Percentiles rank a stretch among this genome's conserved stretches.
Conservation (phyloP, 2,888 invertebrate genomes). For the Stegana nigrithorax region DNA sequence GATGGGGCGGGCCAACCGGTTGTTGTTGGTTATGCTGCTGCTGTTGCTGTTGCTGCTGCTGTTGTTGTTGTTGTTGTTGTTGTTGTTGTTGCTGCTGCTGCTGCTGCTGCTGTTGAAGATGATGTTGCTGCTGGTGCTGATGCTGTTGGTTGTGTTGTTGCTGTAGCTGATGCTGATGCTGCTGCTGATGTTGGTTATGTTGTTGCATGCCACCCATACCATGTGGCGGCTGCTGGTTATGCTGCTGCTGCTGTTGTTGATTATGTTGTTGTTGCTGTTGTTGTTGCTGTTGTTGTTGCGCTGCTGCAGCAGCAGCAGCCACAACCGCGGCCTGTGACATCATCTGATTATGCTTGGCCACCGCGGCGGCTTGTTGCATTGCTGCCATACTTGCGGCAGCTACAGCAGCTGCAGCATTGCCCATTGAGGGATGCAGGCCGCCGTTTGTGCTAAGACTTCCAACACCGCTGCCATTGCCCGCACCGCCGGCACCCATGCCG, state of each 20-base stretch:
- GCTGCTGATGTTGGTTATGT: slow-evolving; percentile 67
- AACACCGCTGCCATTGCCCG: slow-evolving; percentile 52
- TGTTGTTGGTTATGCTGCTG: slow-evolving; percentile 70
- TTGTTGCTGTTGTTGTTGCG: slow-evolving; percentile 71
- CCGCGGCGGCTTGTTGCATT: slow-evolving; percentile 65
- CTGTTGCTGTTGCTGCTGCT: slow-evolving; percentile 51
- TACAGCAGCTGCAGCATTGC: slow-evolving; percentile 42
- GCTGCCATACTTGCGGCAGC: slow-evolving; percentile 64
- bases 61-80: slow-evolving; percentile 70
- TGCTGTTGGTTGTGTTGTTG: slow-evolving; percentile 56
- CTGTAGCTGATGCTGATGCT: slow-evolving; percentile 69
- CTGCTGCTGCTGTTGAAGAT: not conserved
- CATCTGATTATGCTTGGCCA: slow-evolving; percentile 65
- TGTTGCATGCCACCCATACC: slow-evolving; percentile 64
- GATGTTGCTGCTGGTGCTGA: too few relatives aligned
- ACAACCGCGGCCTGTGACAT: slow-evolving; percentile 66
- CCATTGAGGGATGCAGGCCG: slow-evolving; percentile 64
- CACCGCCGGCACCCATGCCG: slow-evolving; percentile 67
- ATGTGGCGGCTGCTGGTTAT: slow-evolving; percentile 69
- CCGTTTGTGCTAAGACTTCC: slow-evolving; percentile 60
- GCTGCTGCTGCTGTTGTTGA: slow-evolving; percentile 63
- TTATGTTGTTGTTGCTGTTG: slow-evolving; percentile 52
- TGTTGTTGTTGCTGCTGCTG: slow-evolving; percentile 71
- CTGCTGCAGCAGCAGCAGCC: slow-evolving; percentile 51
- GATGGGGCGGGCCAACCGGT: slow-evolving; percentile 68